Percentiles rank a stretch among this genome's conserved stretches.
Conservation (phyloP, 1,140 invertebrate species). For the Meloidogyne chitwoodi region DNA sequence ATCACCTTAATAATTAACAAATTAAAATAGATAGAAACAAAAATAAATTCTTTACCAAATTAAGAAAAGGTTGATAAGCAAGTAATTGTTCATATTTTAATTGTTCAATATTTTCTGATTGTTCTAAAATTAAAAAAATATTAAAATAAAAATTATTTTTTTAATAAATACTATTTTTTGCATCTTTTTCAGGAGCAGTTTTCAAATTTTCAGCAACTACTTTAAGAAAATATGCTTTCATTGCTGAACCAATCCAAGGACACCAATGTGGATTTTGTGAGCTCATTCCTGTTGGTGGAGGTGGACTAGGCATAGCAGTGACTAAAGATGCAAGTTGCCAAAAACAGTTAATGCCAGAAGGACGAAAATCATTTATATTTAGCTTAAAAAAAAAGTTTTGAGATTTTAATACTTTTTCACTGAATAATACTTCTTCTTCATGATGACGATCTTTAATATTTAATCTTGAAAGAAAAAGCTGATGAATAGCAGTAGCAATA, state of each 20-base stretch:
- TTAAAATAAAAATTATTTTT: background rate
- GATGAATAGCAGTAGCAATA: background rate
- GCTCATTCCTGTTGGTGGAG: conserved; percentile 7
- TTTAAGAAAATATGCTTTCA: conserved; percentile 44
- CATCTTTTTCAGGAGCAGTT: background rate
- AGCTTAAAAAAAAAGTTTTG: background rate
- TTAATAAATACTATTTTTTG: background rate
- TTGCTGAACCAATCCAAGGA: conserved; percentile 18
- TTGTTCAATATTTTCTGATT: background rate
- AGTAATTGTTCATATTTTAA: conserved; percentile 30
- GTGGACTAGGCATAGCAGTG: conserved; percentile 7
- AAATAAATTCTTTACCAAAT: conserved; percentile 19
- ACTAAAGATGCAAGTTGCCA: conserved; percentile 49
- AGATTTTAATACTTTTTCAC: background rate
- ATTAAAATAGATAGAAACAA: background rate
- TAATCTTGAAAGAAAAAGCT: background rate
- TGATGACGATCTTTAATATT: background rate
- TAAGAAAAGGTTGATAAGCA: conserved; percentile 47
- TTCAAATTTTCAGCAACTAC: conserved; percentile 46
- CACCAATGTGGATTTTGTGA: conserved; percentile 12
- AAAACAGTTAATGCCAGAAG: conserved; percentile 46
- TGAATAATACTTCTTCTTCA: background rate
- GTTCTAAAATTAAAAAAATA: background rate
- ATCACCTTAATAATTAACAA: conserved; percentile 7
- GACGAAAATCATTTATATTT: conserved; percentile 20